Evolutionary conservation across 2,797 vertebrate species (phyloP).

Genomic region (Lagorchestes hirsutus): DNA sequence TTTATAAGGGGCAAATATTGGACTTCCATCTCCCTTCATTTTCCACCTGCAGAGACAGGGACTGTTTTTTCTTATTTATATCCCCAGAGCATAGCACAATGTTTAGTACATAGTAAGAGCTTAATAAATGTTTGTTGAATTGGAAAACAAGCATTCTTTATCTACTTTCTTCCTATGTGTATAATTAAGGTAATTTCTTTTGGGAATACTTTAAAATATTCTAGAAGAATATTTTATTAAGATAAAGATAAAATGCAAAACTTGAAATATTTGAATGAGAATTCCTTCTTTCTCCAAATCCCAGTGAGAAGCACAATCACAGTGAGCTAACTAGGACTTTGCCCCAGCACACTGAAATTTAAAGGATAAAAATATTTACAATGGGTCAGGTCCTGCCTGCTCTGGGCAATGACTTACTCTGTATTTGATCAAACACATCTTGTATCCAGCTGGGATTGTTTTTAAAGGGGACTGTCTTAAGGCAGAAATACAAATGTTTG

Average conservation of each 20-base stretch:
- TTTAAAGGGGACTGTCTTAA: not conserved
- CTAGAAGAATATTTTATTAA: not conserved
- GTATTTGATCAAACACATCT: not conserved
- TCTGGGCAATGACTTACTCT: not conserved
- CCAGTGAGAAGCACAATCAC: not conserved
- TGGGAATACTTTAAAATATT: not conserved
- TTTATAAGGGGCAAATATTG: not conserved
- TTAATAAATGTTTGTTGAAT: not conserved
- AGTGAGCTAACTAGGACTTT: not conserved
- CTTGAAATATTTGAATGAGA: not conserved
- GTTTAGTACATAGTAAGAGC: not conserved
- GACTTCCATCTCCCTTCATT: not conserved
- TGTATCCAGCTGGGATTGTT: slow-evolving; percentile 7
- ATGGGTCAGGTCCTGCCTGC: not conserved
- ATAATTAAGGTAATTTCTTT: not conserved
- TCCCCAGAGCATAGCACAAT: not conserved
- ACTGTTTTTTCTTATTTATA: not conserved
- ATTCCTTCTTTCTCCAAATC: not conserved
- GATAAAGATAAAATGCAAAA: not conserved
- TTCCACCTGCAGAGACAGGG: not conserved
- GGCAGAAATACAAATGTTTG: not conserved
- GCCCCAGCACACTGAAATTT: not conserved
- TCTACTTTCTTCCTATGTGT: not conserved
- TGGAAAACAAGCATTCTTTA: not conserved
- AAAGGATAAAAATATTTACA: not conserved